A percentile compares a stretch with the other conserved stretches of the same genome.
Evolutionary conservation across 2,113 vertebrate genomes (phyloP).

Genomic region (Cricetomys ansorgei): DNA sequence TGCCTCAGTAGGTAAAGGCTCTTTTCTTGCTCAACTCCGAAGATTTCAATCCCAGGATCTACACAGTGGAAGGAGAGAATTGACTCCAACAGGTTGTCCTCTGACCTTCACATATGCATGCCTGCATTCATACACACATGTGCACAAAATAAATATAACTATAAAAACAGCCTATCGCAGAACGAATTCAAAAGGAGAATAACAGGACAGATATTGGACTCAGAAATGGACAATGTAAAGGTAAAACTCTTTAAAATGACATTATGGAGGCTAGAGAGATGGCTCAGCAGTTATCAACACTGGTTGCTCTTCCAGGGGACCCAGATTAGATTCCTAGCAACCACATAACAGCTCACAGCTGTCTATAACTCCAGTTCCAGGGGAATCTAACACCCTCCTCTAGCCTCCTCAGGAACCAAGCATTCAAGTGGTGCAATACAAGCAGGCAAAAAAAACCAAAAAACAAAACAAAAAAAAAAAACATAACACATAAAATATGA

Average conservation of each 20-base stretch:
- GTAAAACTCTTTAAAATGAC: not conserved
- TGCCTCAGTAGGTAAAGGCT: not conserved
- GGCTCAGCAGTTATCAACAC: not conserved
- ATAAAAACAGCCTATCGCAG: not conserved
- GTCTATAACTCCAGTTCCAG: not conserved
- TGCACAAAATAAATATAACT: not conserved
- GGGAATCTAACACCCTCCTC: not conserved
- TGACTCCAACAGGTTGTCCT: not conserved
- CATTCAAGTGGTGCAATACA: not conserved
- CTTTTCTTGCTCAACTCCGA: not conserved
- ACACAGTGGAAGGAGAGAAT: not conserved
- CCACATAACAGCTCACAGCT: not conserved
- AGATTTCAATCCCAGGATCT: not conserved
- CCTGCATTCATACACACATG: not conserved
- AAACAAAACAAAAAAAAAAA: too few species aligned
- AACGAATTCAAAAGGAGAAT: not conserved
- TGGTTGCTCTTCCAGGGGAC: not conserved
- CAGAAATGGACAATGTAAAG: not conserved
- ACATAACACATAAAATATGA: not conserved
- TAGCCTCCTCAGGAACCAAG: not conserved
- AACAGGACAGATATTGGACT: not conserved
- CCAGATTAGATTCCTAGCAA: not conserved
- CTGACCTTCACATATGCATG: not conserved
- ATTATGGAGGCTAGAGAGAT: not conserved
- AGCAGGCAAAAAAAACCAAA: not conserved